Conservation (phyloP, 2,888 invertebrate genomes). For the Oligia latruncula region DNA sequence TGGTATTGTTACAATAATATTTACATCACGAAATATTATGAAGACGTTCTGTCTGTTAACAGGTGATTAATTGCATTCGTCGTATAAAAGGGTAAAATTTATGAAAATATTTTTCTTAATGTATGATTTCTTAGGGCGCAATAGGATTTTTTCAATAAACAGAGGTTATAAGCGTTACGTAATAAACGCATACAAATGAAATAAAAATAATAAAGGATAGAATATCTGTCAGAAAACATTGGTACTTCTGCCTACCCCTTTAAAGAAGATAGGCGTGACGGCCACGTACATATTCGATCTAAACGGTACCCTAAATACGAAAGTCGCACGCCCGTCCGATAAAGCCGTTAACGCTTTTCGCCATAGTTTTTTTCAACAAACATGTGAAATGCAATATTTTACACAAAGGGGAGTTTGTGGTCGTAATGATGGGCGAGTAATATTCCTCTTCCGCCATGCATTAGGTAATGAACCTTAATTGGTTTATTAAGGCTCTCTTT, state of each 20-base stretch:
- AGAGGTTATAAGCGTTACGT: background rate
- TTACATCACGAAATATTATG: slow-evolving; percentile 34
- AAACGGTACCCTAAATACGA: slow-evolving; percentile 58
- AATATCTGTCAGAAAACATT: background rate
- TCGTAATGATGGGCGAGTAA: slow-evolving; percentile 88
- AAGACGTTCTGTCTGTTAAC: slow-evolving; percentile 21
- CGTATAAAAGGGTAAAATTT: background rate
- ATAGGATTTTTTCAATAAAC: background rate
- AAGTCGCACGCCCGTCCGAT: slow-evolving; percentile 72
- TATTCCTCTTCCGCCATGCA: slow-evolving; percentile 85
- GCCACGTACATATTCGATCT: background rate
- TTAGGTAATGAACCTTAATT: slow-evolving; percentile 88
- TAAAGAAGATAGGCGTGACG: background rate
- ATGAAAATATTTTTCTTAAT: background rate
- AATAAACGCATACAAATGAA: background rate
- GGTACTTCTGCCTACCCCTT: background rate
- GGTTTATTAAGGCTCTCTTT: slow-evolving; percentile 84
- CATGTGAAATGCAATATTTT: slow-evolving; percentile 83
- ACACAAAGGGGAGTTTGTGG: slow-evolving; percentile 85
- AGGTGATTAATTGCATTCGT: slow-evolving; percentile 33
- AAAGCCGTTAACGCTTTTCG: slow-evolving; percentile 79
- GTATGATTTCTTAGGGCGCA: background rate
- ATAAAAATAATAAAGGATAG: background rate
- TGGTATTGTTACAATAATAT: slow-evolving; percentile 20
- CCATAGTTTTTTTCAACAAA: slow-evolving; percentile 76